Evolutionary conservation across 2,888 invertebrate genomes (phyloP), one percentile per base, ranked within the genome.

Genomic region (Ornithoptera alexandrae): DNA sequence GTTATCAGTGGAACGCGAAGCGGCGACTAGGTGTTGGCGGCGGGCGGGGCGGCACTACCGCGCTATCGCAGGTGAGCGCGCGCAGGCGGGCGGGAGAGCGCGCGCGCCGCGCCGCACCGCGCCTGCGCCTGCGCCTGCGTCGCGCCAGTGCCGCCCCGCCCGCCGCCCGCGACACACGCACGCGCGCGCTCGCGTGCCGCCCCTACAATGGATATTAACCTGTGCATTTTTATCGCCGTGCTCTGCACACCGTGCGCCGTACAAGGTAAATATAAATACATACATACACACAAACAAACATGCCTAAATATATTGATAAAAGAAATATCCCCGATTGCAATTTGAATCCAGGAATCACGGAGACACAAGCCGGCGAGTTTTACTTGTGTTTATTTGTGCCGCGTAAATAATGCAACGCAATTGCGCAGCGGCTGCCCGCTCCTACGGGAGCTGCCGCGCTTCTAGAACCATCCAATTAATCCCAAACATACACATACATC

Each of bases 141-240:
- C 20, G 20, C 24, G 22, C 57, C 30, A 68, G 68, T 69, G 10
- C 39, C 64, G 64, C 50, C 59, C 42, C 68, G 20, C 59, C 24
- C 68, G 20, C 68, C 68, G 60, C 24, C 8, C 6, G 10, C 36
- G 15, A 61, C 64, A 39, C 39, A 60, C 68, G 68, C 60, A 64
- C 68, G 68, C 56, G 22, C 30, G 64, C 68, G 68, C 64, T 53
- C 53, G 15, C 17, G 1, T 58, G 5, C 17, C 22, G 57, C 62
- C 62, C 62, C 18, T 42, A 65, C 62, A 66, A 69, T 66, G 66
- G 62, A 66, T 58, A 69, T 36, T 39, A 39, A 39, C 56, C 58
- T 61, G 58, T 69, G 69, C 65, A 69, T 69, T 66, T 62, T n/a
- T 12, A 46, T 65, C 57, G 56, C 64, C 53, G 20, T 64, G 6